phyloP scores from a whole-genome alignment of 2,888 invertebrate genomes.

The Coremacera marginata region DNA sequence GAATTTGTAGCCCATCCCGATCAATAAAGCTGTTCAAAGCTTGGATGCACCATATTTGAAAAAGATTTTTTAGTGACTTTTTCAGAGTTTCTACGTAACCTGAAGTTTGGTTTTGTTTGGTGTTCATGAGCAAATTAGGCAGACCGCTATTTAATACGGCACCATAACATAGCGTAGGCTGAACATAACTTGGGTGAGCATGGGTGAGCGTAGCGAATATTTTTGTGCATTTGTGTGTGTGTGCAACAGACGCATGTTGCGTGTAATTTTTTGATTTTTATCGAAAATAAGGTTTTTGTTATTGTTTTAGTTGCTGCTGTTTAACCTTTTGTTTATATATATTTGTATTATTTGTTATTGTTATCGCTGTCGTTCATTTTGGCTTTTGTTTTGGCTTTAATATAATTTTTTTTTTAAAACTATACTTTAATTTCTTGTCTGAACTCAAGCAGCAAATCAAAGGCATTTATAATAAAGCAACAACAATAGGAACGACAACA shows the following conservation, averaged over 20 bases:
- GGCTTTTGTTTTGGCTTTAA: background rate
- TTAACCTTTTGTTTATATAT: background rate
- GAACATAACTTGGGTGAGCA: too few species aligned
- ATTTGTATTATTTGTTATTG: background rate
- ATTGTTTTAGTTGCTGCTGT: background rate
- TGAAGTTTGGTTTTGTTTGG: too few species aligned
- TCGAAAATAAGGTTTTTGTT: constrained; percentile 47
- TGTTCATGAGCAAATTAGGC: too few species aligned
- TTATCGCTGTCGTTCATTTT: background rate
- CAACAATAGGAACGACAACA: background rate
- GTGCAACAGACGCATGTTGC: constrained; percentile 62
- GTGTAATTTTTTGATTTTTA: constrained; percentile 66
- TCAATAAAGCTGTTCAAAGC: too few species aligned
- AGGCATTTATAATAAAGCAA: background rate
- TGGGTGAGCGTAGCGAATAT: too few species aligned
- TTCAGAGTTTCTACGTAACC: too few species aligned
- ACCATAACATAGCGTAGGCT: too few species aligned
- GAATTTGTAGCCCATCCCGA: too few species aligned
- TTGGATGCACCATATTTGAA: too few species aligned
- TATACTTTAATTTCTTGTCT: background rate
- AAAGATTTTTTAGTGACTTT: too few species aligned
- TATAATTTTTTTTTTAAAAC: background rate
- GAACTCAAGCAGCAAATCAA: background rate
- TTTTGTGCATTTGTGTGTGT: too few species aligned
- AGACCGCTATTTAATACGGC: too few species aligned